A percentile compares a stretch with the other conserved stretches of the same genome.
Evolutionary conservation across 2,888 invertebrate genomes (phyloP).

Genomic region (Galeopsomyia nigrocyanea): DNA sequence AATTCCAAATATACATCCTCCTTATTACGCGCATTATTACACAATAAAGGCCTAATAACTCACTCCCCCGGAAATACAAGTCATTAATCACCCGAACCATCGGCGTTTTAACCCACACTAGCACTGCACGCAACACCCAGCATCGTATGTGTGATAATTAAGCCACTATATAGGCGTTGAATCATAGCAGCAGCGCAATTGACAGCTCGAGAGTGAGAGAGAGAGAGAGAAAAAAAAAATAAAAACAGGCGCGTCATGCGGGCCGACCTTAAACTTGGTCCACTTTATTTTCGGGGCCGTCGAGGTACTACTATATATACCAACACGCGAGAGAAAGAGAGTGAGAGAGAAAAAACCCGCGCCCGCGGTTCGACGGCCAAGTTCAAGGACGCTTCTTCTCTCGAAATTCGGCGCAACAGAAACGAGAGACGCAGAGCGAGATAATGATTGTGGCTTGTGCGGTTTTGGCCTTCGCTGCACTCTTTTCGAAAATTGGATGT

Average conservation of each 20-base stretch:
- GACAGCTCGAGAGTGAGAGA: slow-evolving; percentile 13
- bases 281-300: slow-evolving; percentile 38
- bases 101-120: no score
- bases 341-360: slow-evolving; percentile 11
- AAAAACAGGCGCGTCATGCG: slow-evolving; percentile 27
- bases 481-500: no score
- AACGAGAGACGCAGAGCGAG: no score
- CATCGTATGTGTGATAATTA: no score
- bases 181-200: slow-evolving; percentile 1
- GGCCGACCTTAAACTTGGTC: slow-evolving; percentile 48
- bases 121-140: no score
- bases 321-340: no score
- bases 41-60: neutral
- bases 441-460: no score
- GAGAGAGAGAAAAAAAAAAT: no score
- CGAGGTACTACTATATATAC: slow-evolving; percentile 15
- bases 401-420: slow-evolving; percentile 18
- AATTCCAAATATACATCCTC: no score
- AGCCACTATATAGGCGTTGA: no score
- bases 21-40: no score
- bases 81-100: slow-evolving; percentile 13
- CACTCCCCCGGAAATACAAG: slow-evolving; percentile 18
- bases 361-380: slow-evolving; percentile 58
- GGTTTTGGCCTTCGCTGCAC: no score
- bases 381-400: slow-evolving; percentile 55